Percentiles rank a stretch among this genome's conserved stretches.
These are phyloP conservation scores for Florisuga fusca DNA, from an alignment of 2,797 vertebrate species.

Conservation along the genomic window DNA sequence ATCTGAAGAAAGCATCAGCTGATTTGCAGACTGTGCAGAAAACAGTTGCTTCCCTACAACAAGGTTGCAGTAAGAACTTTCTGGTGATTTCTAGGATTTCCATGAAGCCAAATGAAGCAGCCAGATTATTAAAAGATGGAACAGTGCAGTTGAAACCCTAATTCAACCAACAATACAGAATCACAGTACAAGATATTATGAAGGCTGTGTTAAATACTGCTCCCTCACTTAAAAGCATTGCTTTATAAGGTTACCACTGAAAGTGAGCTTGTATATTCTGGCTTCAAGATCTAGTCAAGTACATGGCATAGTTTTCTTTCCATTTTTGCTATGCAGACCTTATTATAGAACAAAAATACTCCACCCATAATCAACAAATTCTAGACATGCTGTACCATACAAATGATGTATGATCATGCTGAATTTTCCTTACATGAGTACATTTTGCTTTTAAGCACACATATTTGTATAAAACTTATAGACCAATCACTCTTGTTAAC, in stretches of 20 bases:
- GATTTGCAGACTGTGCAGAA: neutral
- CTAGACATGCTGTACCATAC: slow-evolving; percentile 5
- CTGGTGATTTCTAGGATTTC: too few species aligned
- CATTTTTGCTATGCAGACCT: slow-evolving; percentile 35
- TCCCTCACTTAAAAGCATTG: slow-evolving; percentile 40
- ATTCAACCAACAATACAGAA: neutral
- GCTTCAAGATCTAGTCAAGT: slow-evolving; percentile 30
- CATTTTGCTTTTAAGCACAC: neutral
- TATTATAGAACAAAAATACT: slow-evolving; percentile 59
- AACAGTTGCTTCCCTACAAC: neutral
- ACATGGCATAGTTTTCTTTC: slow-evolving; percentile 23
- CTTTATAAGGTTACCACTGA: slow-evolving; percentile 62
- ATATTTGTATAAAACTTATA: neutral
- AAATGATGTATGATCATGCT: neutral
- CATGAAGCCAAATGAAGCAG: neutral
- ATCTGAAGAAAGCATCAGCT: neutral
- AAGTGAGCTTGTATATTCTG: slow-evolving; percentile 9
- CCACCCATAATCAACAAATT: slow-evolving; percentile 26
- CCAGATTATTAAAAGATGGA: neutral
- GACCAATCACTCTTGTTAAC: neutral
- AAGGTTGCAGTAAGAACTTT: neutral
- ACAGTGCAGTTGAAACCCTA: neutral
- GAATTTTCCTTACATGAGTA: neutral
- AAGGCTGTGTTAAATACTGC: neutral
- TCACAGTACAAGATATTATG: neutral